Evolutionary conservation across 1,140 invertebrate genomes (phyloP).

Genomic region (Aphidius ervi): DNA sequence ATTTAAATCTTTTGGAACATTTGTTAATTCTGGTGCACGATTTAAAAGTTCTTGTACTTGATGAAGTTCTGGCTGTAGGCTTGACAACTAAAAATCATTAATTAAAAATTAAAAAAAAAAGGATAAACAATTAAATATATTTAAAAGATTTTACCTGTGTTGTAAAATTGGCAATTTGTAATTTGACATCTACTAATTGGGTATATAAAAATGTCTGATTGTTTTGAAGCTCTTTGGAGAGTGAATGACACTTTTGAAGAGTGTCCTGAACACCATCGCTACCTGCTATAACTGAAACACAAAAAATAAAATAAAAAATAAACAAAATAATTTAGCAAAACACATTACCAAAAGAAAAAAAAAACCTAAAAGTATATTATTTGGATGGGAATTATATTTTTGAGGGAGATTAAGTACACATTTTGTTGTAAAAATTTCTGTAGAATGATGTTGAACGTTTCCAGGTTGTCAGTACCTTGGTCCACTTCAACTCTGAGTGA

Average conservation of each 20-base stretch:
- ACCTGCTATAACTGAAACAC: constrained; percentile 60
- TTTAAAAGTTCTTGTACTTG: constrained; percentile 57
- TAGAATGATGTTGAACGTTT: not conserved
- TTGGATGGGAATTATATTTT: too few species aligned
- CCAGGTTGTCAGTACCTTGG: constrained; percentile 53
- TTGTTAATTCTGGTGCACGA: constrained; percentile 56
- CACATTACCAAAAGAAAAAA: too few species aligned
- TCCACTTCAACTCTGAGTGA: constrained; percentile 63
- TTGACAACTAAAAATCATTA: constrained; percentile 38
- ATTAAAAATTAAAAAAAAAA: constrained; percentile 1
- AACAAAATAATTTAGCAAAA: not conserved
- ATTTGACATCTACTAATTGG: constrained; percentile 50
- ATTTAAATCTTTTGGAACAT: constrained; percentile 54
- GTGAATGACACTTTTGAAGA: constrained; percentile 62
- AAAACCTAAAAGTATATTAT: too few species aligned
- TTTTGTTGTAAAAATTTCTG: too few species aligned
- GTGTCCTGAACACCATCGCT: constrained; percentile 62
- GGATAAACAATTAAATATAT: constrained; percentile 7
- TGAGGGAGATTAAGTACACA: too few species aligned
- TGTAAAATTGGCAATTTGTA: constrained; percentile 52
- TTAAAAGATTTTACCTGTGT: constrained; percentile 44
- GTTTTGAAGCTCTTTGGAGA: constrained; percentile 59
- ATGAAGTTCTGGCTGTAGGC: constrained; percentile 52
- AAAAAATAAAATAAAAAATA: constrained; percentile 7
- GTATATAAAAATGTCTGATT: constrained; percentile 59